Evolutionary conservation across 2,797 vertebrate species (phyloP).

Genomic region (Antrozous pallidus): DNA sequence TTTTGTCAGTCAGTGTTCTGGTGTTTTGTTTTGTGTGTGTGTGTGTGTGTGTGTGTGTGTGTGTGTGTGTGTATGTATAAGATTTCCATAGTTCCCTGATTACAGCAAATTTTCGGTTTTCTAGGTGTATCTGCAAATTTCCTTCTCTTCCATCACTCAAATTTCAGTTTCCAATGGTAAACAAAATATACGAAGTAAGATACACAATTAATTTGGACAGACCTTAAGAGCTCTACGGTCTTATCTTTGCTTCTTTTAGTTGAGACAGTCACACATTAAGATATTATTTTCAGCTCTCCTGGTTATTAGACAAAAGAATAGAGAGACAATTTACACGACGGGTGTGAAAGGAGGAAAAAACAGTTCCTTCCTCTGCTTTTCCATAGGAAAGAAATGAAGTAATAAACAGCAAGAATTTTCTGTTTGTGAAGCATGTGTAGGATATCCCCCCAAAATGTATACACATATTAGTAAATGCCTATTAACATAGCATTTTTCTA

Average conservation of each 20-base stretch:
- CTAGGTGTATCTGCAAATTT: not conserved
- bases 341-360: not conserved
- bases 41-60: not conserved
- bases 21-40: not conserved
- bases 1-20: not conserved
- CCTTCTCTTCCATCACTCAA: not conserved
- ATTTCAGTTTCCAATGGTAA: conserved; percentile 50
- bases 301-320: not conserved
- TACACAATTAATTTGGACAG: conserved; percentile 27
- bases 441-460: too few relatives aligned
- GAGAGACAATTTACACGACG: conserved; percentile 7
- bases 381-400: not conserved
- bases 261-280: not conserved
- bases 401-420: not conserved
- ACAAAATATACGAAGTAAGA: not conserved
- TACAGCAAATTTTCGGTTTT: not conserved
- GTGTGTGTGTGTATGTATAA: not conserved
- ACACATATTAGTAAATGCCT: not conserved
- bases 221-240: conserved; percentile 5
- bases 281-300: not conserved
- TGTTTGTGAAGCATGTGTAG: not conserved
- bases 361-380: not conserved
- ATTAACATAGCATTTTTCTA: not conserved
- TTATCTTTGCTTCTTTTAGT: not conserved
- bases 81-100: not conserved